Percentiles rank a stretch among this genome's conserved stretches.
Evolutionary conservation across 2,888 invertebrate species (phyloP).

Genomic region (Unio pictorum): DNA sequence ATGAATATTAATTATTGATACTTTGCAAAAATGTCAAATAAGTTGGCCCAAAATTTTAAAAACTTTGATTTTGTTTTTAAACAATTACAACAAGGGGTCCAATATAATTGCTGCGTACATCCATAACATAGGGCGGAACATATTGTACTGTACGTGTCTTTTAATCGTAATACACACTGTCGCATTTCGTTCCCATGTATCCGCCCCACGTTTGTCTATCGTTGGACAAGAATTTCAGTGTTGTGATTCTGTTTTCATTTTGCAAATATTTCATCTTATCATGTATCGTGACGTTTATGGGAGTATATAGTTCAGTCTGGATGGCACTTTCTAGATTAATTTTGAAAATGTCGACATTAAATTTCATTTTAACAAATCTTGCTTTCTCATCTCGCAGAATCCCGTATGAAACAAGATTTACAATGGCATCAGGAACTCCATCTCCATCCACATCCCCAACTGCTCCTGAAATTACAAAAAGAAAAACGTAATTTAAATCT

Average conservation of each 20-base stretch:
- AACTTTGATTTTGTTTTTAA: too few relatives aligned
- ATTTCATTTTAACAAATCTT: slow-evolving; percentile 50
- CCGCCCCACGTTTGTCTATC: slow-evolving; percentile 41
- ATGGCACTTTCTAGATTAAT: slow-evolving; percentile 39
- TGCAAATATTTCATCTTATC: slow-evolving; percentile 30
- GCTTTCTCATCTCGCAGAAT: slow-evolving; percentile 46
- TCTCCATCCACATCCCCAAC: slow-evolving; percentile 66
- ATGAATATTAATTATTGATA: too few relatives aligned
- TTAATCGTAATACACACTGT: slow-evolving; percentile 22
- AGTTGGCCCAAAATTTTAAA: too few relatives aligned
- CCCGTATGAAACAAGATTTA: slow-evolving; percentile 48
- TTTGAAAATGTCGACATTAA: slow-evolving; percentile 46
- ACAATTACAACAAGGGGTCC: too few relatives aligned
- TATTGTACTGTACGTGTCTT: too few relatives aligned
- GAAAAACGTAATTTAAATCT: background rate
- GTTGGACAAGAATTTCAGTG: slow-evolving; percentile 31
- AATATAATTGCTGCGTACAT: too few relatives aligned
- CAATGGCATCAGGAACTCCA: slow-evolving; percentile 53
- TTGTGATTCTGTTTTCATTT: slow-evolving; percentile 36
- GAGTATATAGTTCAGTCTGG: slow-evolving; percentile 25
- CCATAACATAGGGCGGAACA: too few relatives aligned
- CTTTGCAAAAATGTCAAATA: too few relatives aligned
- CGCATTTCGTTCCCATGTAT: slow-evolving; percentile 44
- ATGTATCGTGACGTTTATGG: slow-evolving; percentile 42
- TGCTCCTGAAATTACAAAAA: slow-evolving; percentile 42